phyloP scores from a whole-genome alignment of 2,113 vertebrate genomes.

The Porphyrio hochstetteri region DNA sequence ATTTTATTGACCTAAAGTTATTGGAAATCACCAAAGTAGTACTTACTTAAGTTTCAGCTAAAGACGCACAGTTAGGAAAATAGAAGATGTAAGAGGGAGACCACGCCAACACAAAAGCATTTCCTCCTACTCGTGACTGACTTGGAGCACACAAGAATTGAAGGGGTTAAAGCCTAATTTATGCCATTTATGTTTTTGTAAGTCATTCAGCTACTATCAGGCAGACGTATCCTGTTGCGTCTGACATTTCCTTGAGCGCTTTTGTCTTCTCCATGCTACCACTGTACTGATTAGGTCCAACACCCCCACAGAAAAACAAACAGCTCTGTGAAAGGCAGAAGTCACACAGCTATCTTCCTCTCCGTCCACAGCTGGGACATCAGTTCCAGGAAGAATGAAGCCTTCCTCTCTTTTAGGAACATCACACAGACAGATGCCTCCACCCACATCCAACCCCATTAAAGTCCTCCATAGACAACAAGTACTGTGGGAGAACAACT shows the following conservation, averaged over 20 bases:
- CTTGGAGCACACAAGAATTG: background rate
- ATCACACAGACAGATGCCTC: background rate
- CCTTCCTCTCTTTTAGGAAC: background rate
- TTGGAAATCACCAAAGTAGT: background rate
- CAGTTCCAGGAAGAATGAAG: background rate
- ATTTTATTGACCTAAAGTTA: background rate
- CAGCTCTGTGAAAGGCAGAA: background rate
- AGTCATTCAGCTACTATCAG: conserved; percentile 20
- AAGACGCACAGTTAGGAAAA: background rate
- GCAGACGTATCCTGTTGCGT: background rate
- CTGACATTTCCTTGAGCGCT: conserved; percentile 30
- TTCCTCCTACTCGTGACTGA: background rate
- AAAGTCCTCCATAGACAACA: accelerated
- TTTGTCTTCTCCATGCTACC: background rate
- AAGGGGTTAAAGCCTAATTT: conserved; percentile 24
- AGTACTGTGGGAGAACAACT: background rate
- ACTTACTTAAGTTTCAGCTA: background rate
- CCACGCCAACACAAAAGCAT: background rate
- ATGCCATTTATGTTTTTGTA: conserved; percentile 8
- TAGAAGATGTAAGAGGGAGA: background rate
- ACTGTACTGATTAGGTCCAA: background rate
- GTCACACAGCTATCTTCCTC: background rate
- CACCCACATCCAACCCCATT: background rate
- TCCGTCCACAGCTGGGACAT: background rate
- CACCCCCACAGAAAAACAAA: background rate